phyloP scores from a whole-genome alignment of 2,113 vertebrate species.

The Malurus elegans region DNA sequence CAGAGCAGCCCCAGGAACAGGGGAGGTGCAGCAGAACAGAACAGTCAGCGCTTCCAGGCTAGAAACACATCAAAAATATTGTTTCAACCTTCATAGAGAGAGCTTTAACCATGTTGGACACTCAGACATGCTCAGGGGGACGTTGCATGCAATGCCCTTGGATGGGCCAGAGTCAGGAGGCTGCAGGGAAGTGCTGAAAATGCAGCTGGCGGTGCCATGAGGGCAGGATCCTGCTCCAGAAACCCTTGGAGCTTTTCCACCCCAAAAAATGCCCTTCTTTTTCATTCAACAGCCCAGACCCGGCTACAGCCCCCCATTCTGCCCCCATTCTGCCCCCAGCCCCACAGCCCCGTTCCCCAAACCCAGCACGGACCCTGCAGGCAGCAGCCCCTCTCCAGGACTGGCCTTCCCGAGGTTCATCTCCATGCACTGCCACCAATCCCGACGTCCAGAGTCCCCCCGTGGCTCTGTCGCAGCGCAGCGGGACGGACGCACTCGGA shows the following conservation, averaged over 20 bases:
- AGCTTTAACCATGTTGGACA: background rate
- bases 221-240: background rate
- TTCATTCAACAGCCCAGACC: no score
- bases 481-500: rapidly evolving
- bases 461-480: rapidly evolving
- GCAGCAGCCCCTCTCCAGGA: background rate
- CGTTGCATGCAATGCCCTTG: background rate
- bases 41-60: background rate
- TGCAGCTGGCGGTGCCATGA: background rate
- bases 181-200: background rate
- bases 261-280: rapidly evolving
- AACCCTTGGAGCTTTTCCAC: background rate
- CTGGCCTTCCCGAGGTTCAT: rapidly evolving
- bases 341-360: background rate
- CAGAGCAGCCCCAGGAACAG: background rate
- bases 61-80: background rate
- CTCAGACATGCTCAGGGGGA: background rate
- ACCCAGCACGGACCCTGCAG: rapidly evolving
- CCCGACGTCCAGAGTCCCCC: background rate
- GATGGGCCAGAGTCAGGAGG: background rate
- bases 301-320: background rate
- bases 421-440: rapidly evolving
- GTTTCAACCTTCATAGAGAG: background rate
- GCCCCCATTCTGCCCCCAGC: background rate
- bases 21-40: background rate